Evolutionary conservation across 2,797 vertebrate genomes (phyloP).

Genomic region (Sebastes diploproa): DNA sequence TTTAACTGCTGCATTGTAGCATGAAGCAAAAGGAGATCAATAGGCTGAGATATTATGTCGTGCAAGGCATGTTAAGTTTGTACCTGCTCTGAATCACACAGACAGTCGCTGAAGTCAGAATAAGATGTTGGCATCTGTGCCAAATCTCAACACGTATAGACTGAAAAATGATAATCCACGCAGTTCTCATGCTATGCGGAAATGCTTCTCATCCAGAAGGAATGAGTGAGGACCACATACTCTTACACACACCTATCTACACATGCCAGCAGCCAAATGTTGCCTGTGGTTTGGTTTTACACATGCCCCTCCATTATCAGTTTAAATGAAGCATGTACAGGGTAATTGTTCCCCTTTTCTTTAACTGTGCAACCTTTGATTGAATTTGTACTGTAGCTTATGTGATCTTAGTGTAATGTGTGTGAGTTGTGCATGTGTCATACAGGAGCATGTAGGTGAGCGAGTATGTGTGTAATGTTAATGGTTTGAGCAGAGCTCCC

Average conservation of each 20-base stretch:
- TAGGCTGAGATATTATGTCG: constrained; percentile 24
- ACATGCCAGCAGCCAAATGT: constrained; percentile 12
- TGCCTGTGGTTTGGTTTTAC: constrained; percentile 29
- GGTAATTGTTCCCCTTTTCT: background rate
- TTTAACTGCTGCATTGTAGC: constrained; percentile 17
- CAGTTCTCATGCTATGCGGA: constrained; percentile 2
- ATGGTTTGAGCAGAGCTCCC: constrained; percentile 81
- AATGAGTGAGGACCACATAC: constrained; percentile 22
- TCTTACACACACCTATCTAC: background rate
- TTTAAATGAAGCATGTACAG: constrained; percentile 30
- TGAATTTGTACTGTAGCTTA: background rate
- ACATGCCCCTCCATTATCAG: constrained; percentile 36
- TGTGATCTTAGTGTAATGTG: constrained; percentile 8
- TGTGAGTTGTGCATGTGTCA: constrained; percentile 44
- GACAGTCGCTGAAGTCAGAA: constrained; percentile 22
- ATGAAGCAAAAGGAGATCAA: constrained; percentile 31
- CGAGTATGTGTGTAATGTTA: constrained; percentile 72
- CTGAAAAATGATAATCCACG: constrained; percentile 4
- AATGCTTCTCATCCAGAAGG: constrained; percentile 17
- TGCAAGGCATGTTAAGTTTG: constrained; percentile 35
- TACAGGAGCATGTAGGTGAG: constrained; percentile 54
- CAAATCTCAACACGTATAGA: background rate
- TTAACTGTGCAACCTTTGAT: background rate
- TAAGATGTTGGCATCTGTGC: constrained; percentile 11
- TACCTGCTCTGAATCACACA: background rate